phyloP scores from a whole-genome alignment of 2,888 invertebrate species.

The Eurois occulta region DNA sequence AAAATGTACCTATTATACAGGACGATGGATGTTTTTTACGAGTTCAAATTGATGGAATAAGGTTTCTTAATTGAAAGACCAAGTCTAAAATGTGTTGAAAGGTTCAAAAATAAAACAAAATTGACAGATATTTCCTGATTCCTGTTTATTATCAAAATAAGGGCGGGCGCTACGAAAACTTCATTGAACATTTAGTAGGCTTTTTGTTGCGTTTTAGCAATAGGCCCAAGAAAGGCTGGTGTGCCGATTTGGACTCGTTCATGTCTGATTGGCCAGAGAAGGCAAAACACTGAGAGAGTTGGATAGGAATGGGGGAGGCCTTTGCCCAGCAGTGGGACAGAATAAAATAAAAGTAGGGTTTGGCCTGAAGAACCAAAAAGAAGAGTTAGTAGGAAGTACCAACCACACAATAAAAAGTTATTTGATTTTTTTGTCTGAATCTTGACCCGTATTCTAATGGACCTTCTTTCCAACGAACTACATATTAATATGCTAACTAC shows the following conservation, averaged over 20 bases:
- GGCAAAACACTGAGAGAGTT: too few relatives aligned
- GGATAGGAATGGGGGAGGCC: too few relatives aligned
- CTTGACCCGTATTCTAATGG: neutral
- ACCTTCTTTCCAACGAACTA: neutral
- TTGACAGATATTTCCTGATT: neutral
- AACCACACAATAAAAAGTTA: neutral
- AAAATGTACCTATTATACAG: neutral
- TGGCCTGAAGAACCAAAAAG: neutral
- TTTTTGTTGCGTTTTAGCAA: neutral
- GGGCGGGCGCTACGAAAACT: neutral
- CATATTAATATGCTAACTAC: too few relatives aligned
- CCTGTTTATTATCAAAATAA: neutral
- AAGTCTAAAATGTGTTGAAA: neutral
- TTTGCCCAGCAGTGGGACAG: too few relatives aligned
- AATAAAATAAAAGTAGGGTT: neutral
- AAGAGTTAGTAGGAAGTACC: neutral
- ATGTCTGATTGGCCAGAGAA: too few relatives aligned
- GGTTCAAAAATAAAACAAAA: neutral
- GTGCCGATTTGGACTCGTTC: too few relatives aligned
- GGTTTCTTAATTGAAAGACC: neutral
- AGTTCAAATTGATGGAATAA: neutral
- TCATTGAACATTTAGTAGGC: neutral
- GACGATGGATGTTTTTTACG: neutral
- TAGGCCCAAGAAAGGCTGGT: too few relatives aligned
- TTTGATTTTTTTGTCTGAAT: neutral